Evolutionary conservation across 2,888 invertebrate genomes (phyloP).

Genomic region (Anoncus sp.): DNA sequence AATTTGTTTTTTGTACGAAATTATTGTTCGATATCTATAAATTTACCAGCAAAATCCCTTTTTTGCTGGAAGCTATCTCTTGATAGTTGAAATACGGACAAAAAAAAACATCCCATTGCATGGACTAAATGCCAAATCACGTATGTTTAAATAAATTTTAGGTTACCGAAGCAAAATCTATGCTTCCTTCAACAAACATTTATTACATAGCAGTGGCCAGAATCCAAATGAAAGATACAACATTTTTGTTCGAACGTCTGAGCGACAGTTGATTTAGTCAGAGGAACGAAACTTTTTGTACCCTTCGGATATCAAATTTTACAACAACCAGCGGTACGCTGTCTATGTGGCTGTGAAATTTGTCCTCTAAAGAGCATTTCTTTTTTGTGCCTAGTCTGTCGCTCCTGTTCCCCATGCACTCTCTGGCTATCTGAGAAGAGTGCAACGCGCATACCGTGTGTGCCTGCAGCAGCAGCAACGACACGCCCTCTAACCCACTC

Average conservation of each 20-base stretch:
- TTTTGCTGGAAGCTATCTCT: too few species aligned
- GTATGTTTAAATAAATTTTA: too few species aligned
- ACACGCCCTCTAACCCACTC: conserved; percentile 66
- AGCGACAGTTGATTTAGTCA: background rate
- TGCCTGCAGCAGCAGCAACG: conserved; percentile 59
- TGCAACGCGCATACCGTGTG: conserved; percentile 25
- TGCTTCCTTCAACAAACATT: too few species aligned
- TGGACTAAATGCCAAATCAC: too few species aligned
- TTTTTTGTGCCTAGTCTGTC: conserved; percentile 24
- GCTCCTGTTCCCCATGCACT: conserved; percentile 1
- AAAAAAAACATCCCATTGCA: too few species aligned
- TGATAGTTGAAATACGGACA: too few species aligned
- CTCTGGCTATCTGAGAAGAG: conserved; percentile 47
- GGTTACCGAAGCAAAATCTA: too few species aligned
- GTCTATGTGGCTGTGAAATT: conserved; percentile 8
- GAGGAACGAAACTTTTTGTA: background rate
- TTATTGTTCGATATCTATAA: too few species aligned
- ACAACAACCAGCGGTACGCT: background rate
- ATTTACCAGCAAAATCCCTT: too few species aligned
- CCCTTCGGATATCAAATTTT: background rate
- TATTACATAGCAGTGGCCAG: too few species aligned
- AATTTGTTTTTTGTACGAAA: too few species aligned
- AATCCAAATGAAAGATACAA: too few species aligned
- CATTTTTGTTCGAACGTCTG: background rate
- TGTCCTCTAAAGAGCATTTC: conserved; percentile 8